Percentiles rank a stretch among this genome's conserved stretches.
phyloP scores from a whole-genome alignment of 2,113 vertebrate genomes.

The Anolis carolinensis region DNA sequence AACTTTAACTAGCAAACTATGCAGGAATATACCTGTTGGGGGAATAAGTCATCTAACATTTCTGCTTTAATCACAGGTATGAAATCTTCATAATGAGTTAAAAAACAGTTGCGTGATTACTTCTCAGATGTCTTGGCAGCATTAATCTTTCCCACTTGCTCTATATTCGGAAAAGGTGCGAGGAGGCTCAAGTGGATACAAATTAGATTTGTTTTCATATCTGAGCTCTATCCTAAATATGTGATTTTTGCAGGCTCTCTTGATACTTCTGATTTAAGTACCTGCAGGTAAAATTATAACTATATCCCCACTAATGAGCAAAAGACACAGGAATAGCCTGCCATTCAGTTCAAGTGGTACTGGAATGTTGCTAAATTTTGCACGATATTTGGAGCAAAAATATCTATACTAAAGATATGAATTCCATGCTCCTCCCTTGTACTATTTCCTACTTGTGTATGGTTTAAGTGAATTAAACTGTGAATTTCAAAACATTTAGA shows the following conservation, averaged over 20 bases:
- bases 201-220: conserved; percentile 31
- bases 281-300: conserved; percentile 32
- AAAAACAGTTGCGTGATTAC: not conserved
- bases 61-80: conserved; percentile 11
- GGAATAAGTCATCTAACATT: conserved; percentile 15
- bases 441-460: not conserved
- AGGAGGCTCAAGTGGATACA: conserved; percentile 14
- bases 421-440: not conserved
- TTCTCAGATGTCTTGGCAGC: conserved; percentile 21
- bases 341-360: not conserved
- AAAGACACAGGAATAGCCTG: conserved; percentile 9
- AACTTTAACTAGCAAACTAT: conserved; percentile 24
- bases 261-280: conserved; percentile 29
- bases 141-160: not conserved
- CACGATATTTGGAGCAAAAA: not conserved
- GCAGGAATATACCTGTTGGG: not conserved
- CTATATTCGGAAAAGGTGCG: not conserved
- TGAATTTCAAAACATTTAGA: too few relatives aligned
- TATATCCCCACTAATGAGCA: not conserved
- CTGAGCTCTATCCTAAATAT: conserved; percentile 18
- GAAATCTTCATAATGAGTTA: not conserved
- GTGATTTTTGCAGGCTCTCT: not conserved
- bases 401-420: not conserved
- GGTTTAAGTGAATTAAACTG: not conserved
- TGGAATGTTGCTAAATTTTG: not conserved